A percentile compares a stretch with the other conserved stretches of the same genome.
Conservation (phyloP, 2,888 invertebrate genomes). For the Meliscaeva auricollis region DNA sequence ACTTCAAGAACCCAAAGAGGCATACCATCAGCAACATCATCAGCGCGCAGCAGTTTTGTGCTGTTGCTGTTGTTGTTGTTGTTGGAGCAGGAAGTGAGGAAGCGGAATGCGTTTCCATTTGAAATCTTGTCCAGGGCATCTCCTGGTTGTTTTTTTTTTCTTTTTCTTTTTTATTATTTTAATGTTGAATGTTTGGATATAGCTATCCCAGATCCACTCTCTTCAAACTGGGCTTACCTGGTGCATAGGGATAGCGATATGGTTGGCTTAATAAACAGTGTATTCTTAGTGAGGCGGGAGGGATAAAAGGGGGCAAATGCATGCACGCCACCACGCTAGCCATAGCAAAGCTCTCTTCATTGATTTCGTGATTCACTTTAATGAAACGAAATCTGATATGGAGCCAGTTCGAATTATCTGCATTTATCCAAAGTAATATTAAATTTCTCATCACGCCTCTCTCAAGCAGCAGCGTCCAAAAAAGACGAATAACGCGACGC, state of each 20-base stretch:
- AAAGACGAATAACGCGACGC: conserved; percentile 28
- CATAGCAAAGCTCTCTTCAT: conserved; percentile 71
- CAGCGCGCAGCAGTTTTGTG: conserved; percentile 7
- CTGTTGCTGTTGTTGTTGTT: conserved; percentile 1
- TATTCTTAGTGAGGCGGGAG: conserved; percentile 47
- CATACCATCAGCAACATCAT: conserved; percentile 50
- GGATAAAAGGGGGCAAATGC: conserved; percentile 41
- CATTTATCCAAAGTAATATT: conserved; percentile 76
- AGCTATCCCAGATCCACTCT: conserved; percentile 28
- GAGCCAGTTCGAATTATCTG: conserved; percentile 76
- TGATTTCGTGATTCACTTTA: conserved; percentile 83
- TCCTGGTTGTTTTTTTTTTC: conserved; percentile 39
- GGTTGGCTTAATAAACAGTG: not conserved
- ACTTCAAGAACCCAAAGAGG: conserved; percentile 13
- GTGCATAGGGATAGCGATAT: conserved; percentile 14
- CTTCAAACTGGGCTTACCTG: conserved; percentile 20
- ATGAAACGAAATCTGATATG: conserved; percentile 84
- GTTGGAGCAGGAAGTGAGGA: conserved; percentile 65
- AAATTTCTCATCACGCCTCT: conserved; percentile 76
- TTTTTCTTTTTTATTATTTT: not conserved
- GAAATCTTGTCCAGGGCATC: conserved; percentile 74
- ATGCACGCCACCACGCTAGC: conserved; percentile 71
- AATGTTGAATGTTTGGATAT: conserved; percentile 21
- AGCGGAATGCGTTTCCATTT: conserved; percentile 74
- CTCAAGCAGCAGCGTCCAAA: conserved; percentile 23